Evolutionary conservation across 2,113 vertebrate genomes (phyloP).

Genomic region (rabbit (Oryctolagus cuniculus)): DNA sequence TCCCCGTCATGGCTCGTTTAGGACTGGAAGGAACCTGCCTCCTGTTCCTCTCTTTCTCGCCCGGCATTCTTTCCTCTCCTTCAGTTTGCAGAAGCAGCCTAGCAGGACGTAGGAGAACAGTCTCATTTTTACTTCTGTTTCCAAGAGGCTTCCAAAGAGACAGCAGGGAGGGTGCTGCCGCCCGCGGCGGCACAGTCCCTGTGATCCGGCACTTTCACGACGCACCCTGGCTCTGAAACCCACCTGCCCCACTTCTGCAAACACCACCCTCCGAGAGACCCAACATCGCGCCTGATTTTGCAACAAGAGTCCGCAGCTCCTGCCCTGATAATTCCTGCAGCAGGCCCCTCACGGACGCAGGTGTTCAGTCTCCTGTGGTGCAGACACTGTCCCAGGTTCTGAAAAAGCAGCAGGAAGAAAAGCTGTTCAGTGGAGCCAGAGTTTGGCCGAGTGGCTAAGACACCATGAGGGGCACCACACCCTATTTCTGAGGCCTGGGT

Average conservation of each 20-base stretch:
- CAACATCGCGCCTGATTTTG: neutral
- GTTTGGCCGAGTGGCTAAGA: too few species aligned
- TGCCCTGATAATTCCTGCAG: neutral
- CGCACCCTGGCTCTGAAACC: neutral
- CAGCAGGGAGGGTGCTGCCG: neutral
- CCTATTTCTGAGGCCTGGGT: too few species aligned
- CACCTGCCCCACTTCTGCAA: neutral
- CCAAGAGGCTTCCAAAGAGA: neutral
- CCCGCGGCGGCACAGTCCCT: neutral
- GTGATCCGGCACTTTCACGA: too few species aligned
- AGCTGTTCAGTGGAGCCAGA: too few species aligned
- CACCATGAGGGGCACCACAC: too few species aligned
- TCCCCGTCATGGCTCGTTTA: neutral
- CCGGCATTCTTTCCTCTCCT: neutral
- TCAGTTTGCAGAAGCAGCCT: neutral
- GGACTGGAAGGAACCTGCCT: neutral
- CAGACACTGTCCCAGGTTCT: neutral
- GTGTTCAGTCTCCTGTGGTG: too few species aligned
- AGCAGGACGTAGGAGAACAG: neutral
- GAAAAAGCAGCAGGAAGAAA: neutral
- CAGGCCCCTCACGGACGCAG: neutral
- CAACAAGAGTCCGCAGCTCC: neutral
- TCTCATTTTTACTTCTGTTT: neutral
- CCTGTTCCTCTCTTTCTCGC: neutral
- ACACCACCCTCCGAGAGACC: neutral